Percentiles rank a stretch among this genome's conserved stretches.
Conservation (phyloP, 2,797 vertebrate species). For the Propithecus perrieri region DNA sequence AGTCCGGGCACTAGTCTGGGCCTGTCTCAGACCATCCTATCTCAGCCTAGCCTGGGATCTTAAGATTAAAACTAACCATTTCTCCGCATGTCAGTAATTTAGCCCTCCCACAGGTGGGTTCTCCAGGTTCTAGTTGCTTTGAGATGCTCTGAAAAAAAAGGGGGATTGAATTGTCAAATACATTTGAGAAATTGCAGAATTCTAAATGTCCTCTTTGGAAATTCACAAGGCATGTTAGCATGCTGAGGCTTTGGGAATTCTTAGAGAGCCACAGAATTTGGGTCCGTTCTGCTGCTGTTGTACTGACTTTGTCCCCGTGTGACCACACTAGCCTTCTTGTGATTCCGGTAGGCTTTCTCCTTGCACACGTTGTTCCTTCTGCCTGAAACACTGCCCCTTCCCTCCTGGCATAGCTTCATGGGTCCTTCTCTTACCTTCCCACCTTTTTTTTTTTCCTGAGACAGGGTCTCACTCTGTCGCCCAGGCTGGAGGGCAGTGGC, state of each 20-base stretch:
- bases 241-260: not conserved
- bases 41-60: not conserved
- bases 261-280: not conserved
- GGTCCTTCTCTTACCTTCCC: not conserved
- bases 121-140: not conserved
- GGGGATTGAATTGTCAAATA: not conserved
- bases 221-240: not conserved
- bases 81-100: not conserved
- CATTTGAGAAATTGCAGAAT: not conserved
- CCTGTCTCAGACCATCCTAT: not conserved
- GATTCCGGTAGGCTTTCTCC: not conserved
- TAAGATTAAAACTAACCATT: not conserved
- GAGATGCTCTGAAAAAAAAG: not conserved
- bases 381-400: not conserved
- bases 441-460: not conserved
- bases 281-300: not conserved
- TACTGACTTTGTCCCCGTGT: rapidly evolving
- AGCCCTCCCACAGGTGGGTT: not conserved
- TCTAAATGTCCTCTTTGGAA: not conserved
- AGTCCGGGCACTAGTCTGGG: not conserved
- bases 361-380: rapidly evolving
- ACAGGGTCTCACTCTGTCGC: not conserved
- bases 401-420: not conserved
- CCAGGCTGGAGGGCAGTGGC: not conserved
- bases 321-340: not conserved